Evolutionary conservation across 1,140 invertebrate species (phyloP), one percentile per base, ranked within the genome.

Genomic region (Sinonovacula constricta): DNA sequence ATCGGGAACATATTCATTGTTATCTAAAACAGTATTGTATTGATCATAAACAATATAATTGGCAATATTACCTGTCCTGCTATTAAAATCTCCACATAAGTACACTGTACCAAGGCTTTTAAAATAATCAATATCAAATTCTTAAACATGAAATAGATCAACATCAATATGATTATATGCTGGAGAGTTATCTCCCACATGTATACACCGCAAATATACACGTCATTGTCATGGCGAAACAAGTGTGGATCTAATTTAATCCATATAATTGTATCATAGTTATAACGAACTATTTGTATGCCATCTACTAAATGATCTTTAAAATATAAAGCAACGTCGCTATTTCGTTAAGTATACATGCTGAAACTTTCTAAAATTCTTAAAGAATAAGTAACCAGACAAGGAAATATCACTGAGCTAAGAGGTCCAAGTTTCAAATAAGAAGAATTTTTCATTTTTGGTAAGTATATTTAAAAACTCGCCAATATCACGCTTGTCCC

Each of bases 341-440:
- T 69, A 10, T 2, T 3, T 26, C 67, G 26, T n/a, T 28, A 54
- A 51, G 18, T 36, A 18, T 0, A 51, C 28, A 34, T 69, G 51
- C 30, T 57, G 51, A 34, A 69, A 69, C 22, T 69, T 69, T 57
- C 67, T 69, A 34, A 28, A 69, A 15, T 57, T 57, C 56, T 69
- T 69, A 36, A 34, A 34, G n/a, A 54, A 33, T 69, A 14, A 22
- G 57, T 26, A 33, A 34, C 45, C 10, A 28, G 56, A 36, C 31
- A n/a, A n/a, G n/a, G n/a, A n/a, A n/a, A n/a, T n/a, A n/a, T n/a
- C n/a, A n/a, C n/a, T n/a, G n/a, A n/a, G 10, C 3, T 31, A 15
- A 22, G n/a, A 45, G 22, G 67, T 33, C 67, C 67, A 69, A 51
- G 67, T 28, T 57, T 69, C 67, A 53, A 57, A 56, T 10, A 69